Evolutionary conservation across 1,140 invertebrate species (phyloP), one percentile per base, ranked within the genome.

Genomic region (Drosophila busckii): DNA sequence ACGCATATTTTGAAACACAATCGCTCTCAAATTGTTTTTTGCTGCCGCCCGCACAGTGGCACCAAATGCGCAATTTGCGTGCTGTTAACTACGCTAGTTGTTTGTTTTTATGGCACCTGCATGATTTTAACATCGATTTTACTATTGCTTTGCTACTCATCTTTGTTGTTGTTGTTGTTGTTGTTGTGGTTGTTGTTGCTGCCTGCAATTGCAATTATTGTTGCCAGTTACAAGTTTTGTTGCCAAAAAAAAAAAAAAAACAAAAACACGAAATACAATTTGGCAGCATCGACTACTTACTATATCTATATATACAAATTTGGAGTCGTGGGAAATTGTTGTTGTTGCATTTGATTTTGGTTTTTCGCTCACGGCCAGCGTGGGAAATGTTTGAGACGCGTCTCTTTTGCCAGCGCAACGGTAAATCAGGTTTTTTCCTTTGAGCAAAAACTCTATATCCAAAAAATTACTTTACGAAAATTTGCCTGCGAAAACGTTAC

Each of bases 361-460:
- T 54, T 63, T 60, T 58, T 58, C 25, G 56, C 49, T 60, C 40
- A 45, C 32, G 56, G 62, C 63, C 68, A 75, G 73, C 73, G 73
- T 78, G 73, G 73, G 73, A 78, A 78, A 78, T 82, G 62, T 75
- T 75, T 70, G 56, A 40, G 54, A 73, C 45, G 68, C 53, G 70
- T 56, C 53, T 32, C 28, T n/a, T n/a, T n/a, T n/a, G n/a, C n/a
- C 52, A 54, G 35, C 44, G 58, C 53, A 73, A 78, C 73, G 73
- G 73, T 78, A 78, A 78, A 78, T 78, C 73, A 78, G 73, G 73
- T 78, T 78, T 73, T 78, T 68, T 69, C 64, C 69, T 82, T 55
- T 56, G 25, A 22, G 41, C 40, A 35, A 62, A 71, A 42, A 52
- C n/a, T n/a, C n/a, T n/a, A n/a, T n/a, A n/a, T 25, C 25, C 34